These are phyloP conservation scores for Lacerta viridis DNA, from an alignment of 2,797 vertebrate species.

Conservation along the genomic window DNA sequence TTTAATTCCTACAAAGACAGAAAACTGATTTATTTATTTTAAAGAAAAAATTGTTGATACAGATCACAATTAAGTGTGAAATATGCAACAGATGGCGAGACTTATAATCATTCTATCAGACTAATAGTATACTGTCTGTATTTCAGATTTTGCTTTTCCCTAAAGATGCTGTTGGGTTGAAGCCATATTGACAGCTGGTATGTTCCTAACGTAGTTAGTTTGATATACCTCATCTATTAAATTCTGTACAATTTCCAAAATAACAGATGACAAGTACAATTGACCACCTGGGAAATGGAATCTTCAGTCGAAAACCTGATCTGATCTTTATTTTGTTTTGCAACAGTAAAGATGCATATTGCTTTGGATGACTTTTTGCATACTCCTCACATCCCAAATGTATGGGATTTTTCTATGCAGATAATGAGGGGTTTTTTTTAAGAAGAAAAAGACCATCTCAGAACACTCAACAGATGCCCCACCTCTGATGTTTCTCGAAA, in stretches of 20 bases:
- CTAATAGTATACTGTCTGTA: slow-evolving; percentile 80
- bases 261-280: slow-evolving; percentile 84
- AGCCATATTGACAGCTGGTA: slow-evolving; percentile 84
- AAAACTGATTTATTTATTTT: slow-evolving; percentile 60
- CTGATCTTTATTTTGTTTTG: slow-evolving; percentile 57
- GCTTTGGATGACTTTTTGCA: slow-evolving; percentile 47
- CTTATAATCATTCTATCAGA: slow-evolving; percentile 83
- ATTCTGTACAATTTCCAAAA: slow-evolving; percentile 82
- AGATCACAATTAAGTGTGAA: slow-evolving; percentile 81
- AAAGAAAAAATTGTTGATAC: slow-evolving; percentile 70
- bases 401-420: slow-evolving; percentile 45
- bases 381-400: slow-evolving; percentile 59
- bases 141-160: slow-evolving; percentile 80
- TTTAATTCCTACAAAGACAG: slow-evolving; percentile 49
- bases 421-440: slow-evolving; percentile 39
- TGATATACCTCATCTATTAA: slow-evolving; percentile 87
- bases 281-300: slow-evolving; percentile 82
- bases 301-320: slow-evolving; percentile 75
- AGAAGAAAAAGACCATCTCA: slow-evolving; percentile 42
- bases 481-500: slow-evolving; percentile 49
- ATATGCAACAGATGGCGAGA: slow-evolving; percentile 83
- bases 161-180: slow-evolving; percentile 79
- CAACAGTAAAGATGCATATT: slow-evolving; percentile 48
- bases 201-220: slow-evolving; percentile 81
- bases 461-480: slow-evolving; percentile 62